phyloP scores from a whole-genome alignment of 2,888 invertebrate genomes.

The Noctua fimbriata region DNA sequence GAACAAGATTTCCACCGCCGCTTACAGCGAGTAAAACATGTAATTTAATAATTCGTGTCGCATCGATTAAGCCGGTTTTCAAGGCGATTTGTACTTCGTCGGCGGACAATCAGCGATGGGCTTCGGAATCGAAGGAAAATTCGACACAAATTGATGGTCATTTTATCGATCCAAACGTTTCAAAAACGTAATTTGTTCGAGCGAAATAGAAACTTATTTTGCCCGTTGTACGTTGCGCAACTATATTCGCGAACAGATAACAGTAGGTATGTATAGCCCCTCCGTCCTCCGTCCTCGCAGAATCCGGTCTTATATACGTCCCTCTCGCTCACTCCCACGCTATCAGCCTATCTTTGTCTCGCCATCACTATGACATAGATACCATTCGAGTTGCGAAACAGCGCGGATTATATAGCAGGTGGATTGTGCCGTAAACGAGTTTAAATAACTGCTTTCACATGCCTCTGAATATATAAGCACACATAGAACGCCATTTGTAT shows the following conservation, averaged over 20 bases:
- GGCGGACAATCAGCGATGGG: constrained; percentile 67
- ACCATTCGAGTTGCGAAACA: constrained; percentile 88
- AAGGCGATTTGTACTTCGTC: constrained; percentile 70
- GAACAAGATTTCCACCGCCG: constrained; percentile 76
- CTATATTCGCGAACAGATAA: constrained; percentile 89
- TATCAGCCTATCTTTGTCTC: constrained; percentile 70
- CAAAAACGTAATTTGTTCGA: constrained; percentile 68
- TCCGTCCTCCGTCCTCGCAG: constrained; percentile 85
- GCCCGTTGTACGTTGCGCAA: constrained; percentile 87
- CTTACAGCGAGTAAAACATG: constrained; percentile 81
- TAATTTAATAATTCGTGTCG: constrained; percentile 80
- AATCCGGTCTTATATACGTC: constrained; percentile 79
- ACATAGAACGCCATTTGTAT: constrained; percentile 67
- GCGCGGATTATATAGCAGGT: constrained; percentile 90
- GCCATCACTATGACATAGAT: constrained; percentile 86
- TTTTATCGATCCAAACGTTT: constrained; percentile 52
- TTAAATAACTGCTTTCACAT: constrained; percentile 89
- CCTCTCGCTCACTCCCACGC: constrained; percentile 76
- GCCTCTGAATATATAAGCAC: constrained; percentile 78
- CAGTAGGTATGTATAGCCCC: constrained; percentile 84
- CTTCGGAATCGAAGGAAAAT: constrained; percentile 65
- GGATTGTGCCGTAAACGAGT: constrained; percentile 89
- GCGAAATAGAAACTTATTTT: constrained; percentile 83
- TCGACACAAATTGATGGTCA: constrained; percentile 61
- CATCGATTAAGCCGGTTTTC: constrained; percentile 76